Conservation (phyloP, 2,113 vertebrate species). For the Lasiurus cinereus region DNA sequence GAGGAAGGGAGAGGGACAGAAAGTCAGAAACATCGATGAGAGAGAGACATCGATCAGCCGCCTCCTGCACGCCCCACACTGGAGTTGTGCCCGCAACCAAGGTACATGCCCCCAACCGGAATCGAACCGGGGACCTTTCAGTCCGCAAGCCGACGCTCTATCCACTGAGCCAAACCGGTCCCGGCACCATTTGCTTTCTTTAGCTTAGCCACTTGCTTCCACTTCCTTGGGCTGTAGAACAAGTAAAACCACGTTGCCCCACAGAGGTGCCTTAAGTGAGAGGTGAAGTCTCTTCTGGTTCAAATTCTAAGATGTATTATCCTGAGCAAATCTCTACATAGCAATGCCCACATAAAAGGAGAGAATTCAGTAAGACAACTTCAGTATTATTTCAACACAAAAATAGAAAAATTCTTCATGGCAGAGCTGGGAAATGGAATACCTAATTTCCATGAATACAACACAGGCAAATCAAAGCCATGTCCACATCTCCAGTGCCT, state of each 20-base stretch:
- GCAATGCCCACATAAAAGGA: slow-evolving; percentile 44
- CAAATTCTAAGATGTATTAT: slow-evolving; percentile 51
- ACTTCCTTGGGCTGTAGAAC: background rate
- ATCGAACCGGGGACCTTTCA: too few species aligned
- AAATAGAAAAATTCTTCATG: slow-evolving; percentile 38
- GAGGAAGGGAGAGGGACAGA: too few species aligned
- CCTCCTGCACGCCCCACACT: too few species aligned
- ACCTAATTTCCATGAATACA: background rate
- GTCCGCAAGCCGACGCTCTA: too few species aligned
- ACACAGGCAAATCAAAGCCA: slow-evolving; percentile 1
- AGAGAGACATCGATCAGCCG: too few species aligned
- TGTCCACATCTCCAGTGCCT: background rate
- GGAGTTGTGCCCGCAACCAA: too few species aligned
- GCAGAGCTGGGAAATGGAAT: slow-evolving; percentile 15
- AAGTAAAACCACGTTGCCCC: background rate
- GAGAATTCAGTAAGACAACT: slow-evolving; percentile 22
- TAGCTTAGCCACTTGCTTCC: background rate
- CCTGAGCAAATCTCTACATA: background rate
- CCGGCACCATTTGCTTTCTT: background rate
- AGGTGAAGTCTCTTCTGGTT: background rate
- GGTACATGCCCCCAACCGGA: too few species aligned
- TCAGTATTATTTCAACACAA: slow-evolving; percentile 56
- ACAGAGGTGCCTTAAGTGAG: background rate
- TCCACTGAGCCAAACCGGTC: too few species aligned
- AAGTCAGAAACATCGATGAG: too few species aligned